These are phyloP conservation scores for Acrossocheilus fasciatus DNA, from an alignment of 2,797 vertebrate genomes.

Conservation along the genomic window DNA sequence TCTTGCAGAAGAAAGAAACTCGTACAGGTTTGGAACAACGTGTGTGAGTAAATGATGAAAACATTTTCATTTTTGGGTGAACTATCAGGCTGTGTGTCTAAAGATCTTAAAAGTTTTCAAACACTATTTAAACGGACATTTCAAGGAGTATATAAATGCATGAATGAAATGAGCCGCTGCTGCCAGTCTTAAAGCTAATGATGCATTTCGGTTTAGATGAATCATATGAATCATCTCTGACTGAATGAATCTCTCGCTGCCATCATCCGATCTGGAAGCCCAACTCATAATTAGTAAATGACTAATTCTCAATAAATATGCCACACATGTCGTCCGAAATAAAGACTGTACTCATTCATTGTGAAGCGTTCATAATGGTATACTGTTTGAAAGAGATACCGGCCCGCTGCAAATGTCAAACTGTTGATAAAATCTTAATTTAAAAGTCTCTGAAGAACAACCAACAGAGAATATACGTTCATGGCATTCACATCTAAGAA, in stretches of 20 bases:
- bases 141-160: not conserved
- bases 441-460: constrained; percentile 39
- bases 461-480: not conserved
- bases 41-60: not conserved
- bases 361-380: not conserved
- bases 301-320: constrained; percentile 3
- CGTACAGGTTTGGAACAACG: not conserved
- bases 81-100: not conserved
- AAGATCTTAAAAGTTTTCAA: not conserved
- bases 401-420: constrained; percentile 1
- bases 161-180: not conserved
- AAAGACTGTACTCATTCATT: not conserved
- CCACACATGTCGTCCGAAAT: not conserved
- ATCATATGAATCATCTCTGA: constrained; percentile 18
- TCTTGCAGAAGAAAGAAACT: not conserved
- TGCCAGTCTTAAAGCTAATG: constrained; percentile 17
- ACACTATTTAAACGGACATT: not conserved
- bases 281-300: constrained; percentile 28
- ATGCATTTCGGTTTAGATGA: constrained; percentile 11
- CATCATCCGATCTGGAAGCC: constrained; percentile 6
- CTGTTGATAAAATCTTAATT: constrained; percentile 27
- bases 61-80: not conserved
- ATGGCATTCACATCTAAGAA: constrained; percentile 27
- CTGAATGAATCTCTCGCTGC: constrained; percentile 17
- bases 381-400: constrained; percentile 8